Percentiles rank a stretch among this genome's conserved stretches.
These are phyloP conservation scores for Drosophila dunni DNA, from an alignment of 1,140 invertebrate genomes.

Conservation along the genomic window DNA sequence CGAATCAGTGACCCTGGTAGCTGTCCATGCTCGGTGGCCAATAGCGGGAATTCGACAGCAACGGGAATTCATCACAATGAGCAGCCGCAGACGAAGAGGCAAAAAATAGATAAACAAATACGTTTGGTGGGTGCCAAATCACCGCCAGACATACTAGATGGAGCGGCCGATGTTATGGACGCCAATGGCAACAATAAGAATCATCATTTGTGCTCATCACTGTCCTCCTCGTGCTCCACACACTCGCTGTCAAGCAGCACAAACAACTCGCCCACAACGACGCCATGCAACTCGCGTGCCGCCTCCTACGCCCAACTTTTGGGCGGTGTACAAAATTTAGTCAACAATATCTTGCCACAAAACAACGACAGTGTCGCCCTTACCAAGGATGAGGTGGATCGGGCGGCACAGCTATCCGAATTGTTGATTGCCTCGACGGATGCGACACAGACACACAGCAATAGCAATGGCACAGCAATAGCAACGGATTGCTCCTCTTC, in stretches of 20 bases:
- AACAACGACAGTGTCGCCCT: conserved; percentile 22
- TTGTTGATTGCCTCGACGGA: conserved; percentile 44
- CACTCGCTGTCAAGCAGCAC: conserved; percentile 70
- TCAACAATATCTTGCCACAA: conserved; percentile 76
- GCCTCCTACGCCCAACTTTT: conserved; percentile 71
- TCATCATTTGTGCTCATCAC: conserved; percentile 71
- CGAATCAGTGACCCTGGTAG: background rate
- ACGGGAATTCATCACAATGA: conserved; percentile 54
- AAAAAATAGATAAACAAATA: conserved; percentile 84
- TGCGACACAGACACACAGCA: conserved; percentile 25
- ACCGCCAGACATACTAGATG: conserved; percentile 70
- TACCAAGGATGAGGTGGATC: conserved; percentile 71
- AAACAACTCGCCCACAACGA: conserved; percentile 76
- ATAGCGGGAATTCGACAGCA: conserved; percentile 14
- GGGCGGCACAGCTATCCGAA: conserved; percentile 68
- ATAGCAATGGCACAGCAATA: conserved; percentile 52
- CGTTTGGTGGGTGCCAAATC: conserved; percentile 47
- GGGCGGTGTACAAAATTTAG: conserved; percentile 64
- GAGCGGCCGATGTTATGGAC: conserved; percentile 50
- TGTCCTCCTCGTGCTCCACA: conserved; percentile 72
- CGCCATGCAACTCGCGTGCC: conserved; percentile 71
- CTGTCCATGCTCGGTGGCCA: conserved; percentile 21
- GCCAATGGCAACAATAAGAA: conserved; percentile 61
- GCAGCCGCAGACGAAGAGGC: conserved; percentile 78
- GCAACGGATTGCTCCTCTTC: conserved; percentile 6